Percentiles rank a stretch among this genome's conserved stretches.
phyloP scores from a whole-genome alignment of 2,888 invertebrate species.

The Pilophorus perplexus region DNA sequence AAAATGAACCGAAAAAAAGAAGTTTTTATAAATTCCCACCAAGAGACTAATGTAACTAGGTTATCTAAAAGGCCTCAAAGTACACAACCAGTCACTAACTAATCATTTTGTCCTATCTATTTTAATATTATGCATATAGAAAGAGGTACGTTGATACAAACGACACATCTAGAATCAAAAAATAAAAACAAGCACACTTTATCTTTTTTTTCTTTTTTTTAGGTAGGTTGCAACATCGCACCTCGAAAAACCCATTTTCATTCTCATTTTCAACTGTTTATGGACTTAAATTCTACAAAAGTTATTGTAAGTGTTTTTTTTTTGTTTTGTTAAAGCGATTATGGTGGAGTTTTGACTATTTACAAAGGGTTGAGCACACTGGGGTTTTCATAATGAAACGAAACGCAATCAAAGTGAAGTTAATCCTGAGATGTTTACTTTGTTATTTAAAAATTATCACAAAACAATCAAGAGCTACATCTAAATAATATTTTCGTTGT shows the following conservation, averaged over 20 bases:
- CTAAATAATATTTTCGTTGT: conserved; percentile 26
- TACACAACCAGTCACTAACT: conserved; percentile 46
- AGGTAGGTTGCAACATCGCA: conserved; percentile 44
- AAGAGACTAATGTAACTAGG: conserved; percentile 34
- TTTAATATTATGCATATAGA: conserved; percentile 32
- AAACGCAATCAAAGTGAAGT: not conserved
- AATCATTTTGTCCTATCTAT: conserved; percentile 34
- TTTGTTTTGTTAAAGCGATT: conserved; percentile 34
- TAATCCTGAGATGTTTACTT: not conserved
- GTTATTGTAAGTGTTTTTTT: conserved; percentile 35
- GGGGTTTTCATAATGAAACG: not conserved
- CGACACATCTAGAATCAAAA: conserved; percentile 45
- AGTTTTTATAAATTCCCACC: conserved; percentile 19
- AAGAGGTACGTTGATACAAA: conserved; percentile 43
- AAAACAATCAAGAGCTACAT: not conserved
- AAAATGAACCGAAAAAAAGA: not conserved
- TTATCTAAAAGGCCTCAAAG: conserved; percentile 46
- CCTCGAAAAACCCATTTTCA: conserved; percentile 1
- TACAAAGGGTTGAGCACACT: conserved; percentile 36
- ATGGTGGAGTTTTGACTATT: conserved; percentile 31
- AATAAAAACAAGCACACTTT: conserved; percentile 46
- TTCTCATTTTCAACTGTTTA: conserved; percentile 17
- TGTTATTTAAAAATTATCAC: conserved; percentile 13
- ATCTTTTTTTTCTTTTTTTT: conserved; percentile 27
- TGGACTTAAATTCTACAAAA: conserved; percentile 9